phyloP scores from a whole-genome alignment of 2,888 invertebrate genomes.

The Drosophila ezoana region DNA sequence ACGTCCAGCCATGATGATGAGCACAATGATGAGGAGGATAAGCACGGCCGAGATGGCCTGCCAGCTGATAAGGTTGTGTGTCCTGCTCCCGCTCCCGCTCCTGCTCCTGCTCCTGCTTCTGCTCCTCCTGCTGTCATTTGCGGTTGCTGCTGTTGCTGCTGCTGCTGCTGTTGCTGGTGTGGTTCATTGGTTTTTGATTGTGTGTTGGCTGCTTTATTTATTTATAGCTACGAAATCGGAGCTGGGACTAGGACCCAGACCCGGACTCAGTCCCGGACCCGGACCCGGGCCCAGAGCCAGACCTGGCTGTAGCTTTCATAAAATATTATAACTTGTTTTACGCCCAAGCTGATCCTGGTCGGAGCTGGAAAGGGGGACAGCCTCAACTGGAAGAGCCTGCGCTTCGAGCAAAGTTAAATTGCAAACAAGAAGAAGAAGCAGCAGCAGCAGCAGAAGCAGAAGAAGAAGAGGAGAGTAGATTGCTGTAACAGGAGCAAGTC shows the following conservation, averaged over 20 bases:
- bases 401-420: conserved; percentile 67
- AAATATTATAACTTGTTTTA: conserved; percentile 67
- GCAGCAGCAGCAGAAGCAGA: neutral
- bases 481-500: conserved; percentile 32
- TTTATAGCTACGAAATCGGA: conserved; percentile 61
- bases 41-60: neutral
- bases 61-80: conserved; percentile 26
- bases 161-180: conserved; percentile 62
- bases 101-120: conserved; percentile 9
- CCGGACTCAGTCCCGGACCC: neutral
- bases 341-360: conserved; percentile 15
- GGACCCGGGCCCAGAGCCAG: neutral
- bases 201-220: conserved; percentile 75
- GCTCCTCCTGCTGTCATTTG: conserved; percentile 59
- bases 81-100: conserved; percentile 4
- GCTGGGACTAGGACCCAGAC: conserved; percentile 14
- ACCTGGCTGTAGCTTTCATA: conserved; percentile 52
- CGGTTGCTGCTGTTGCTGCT: conserved; percentile 45
- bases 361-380: conserved; percentile 19
- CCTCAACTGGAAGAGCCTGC: conserved; percentile 45
- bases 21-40: conserved; percentile 2
- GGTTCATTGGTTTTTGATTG: conserved; percentile 76
- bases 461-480: neutral
- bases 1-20: conserved; percentile 18
- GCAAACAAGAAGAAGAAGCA: conserved; percentile 53